Conservation (phyloP, 2,797 vertebrate genomes). For the Phataginus tetradactyla region DNA sequence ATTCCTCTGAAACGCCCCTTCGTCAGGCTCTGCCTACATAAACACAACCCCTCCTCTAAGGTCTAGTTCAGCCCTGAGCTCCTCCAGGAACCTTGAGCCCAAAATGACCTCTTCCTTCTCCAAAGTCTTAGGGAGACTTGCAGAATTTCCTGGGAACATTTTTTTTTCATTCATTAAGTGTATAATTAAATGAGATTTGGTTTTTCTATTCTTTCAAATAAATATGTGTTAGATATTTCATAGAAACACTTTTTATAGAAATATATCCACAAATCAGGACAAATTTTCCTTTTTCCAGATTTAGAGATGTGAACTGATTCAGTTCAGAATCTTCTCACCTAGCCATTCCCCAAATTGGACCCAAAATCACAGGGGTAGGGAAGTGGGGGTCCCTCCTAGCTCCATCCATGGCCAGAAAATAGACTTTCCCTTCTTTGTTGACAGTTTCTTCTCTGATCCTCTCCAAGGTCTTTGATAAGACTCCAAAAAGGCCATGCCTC, state of each 20-base stretch:
- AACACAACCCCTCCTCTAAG: not conserved
- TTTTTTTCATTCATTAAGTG: not conserved
- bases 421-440: not conserved
- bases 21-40: not conserved
- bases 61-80: not conserved
- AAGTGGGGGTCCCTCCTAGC: not conserved
- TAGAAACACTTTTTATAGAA: not conserved
- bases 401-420: not conserved
- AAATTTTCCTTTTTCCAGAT: not conserved
- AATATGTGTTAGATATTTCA: not conserved
- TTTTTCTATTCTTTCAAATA: not conserved
- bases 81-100: not conserved
- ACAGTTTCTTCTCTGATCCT: not conserved
- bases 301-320: not conserved
- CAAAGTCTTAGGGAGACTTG: not conserved
- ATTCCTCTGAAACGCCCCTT: not conserved
- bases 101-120: not conserved
- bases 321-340: not conserved
- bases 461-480: not conserved
- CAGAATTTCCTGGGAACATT: not conserved
- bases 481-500: not conserved
- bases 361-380: not conserved
- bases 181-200: not conserved
- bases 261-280: not conserved
- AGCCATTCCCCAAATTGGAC: not conserved